These are phyloP conservation scores for Spisula subtruncata DNA, from an alignment of 2,888 invertebrate species.

Conservation along the genomic window DNA sequence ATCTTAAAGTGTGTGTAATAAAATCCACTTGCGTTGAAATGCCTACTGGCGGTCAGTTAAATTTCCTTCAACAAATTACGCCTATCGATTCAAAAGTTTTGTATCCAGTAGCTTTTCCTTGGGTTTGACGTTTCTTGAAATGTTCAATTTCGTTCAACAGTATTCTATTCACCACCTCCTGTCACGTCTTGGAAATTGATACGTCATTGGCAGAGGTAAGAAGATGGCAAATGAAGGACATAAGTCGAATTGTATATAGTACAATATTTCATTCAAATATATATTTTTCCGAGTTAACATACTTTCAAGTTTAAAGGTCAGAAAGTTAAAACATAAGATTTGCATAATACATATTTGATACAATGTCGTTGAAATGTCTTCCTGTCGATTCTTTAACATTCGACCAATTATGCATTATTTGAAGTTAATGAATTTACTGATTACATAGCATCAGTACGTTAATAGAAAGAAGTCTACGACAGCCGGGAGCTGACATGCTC, in stretches of 20 bases:
- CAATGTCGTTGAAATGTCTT: not conserved
- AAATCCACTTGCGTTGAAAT: not conserved
- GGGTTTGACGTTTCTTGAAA: not conserved
- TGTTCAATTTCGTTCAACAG: not conserved
- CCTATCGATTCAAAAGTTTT: not conserved
- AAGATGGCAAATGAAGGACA: no score
- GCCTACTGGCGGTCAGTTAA: not conserved
- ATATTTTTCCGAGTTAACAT: not conserved
- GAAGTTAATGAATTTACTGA: no score
- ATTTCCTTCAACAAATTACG: not conserved
- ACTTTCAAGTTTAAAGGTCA: not conserved
- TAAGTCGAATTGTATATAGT: no score
- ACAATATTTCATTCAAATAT: no score
- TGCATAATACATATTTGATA: not conserved
- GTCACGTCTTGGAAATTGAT: no score
- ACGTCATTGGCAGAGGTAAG: no score
- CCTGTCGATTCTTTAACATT: not conserved
- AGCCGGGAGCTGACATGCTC: not conserved
- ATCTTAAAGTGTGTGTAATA: not conserved
- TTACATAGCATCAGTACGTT: no score
- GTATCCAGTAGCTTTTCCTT: no score
- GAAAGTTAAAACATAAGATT: not conserved
- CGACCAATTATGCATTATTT: not conserved
- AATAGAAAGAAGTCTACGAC: not conserved
- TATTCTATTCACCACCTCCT: no score